A percentile compares a stretch with the other conserved stretches of the same genome.
Evolutionary conservation across 2,797 vertebrate species (phyloP).

Genomic region (Periophthalmus magnuspinnatus): DNA sequence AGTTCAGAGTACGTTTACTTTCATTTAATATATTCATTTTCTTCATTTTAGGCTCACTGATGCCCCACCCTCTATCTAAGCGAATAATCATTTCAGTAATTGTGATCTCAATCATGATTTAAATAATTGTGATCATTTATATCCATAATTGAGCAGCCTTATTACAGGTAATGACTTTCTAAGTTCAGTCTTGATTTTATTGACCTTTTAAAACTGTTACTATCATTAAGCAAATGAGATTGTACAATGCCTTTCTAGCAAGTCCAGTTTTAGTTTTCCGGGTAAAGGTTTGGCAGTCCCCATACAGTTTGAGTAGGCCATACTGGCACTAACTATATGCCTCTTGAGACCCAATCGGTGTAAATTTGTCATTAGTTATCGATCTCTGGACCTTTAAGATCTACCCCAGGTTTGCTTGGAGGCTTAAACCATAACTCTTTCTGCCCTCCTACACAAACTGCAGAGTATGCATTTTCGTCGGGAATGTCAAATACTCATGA

Average conservation of each 20-base stretch:
- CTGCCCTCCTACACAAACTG: neutral
- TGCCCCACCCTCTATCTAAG: no score
- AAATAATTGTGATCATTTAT: no score
- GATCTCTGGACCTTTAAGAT: slow-evolving; percentile 1
- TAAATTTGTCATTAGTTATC: neutral
- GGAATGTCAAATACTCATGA: neutral
- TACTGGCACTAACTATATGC: neutral
- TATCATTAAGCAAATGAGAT: neutral
- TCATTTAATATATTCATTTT: no score
- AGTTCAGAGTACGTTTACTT: no score
- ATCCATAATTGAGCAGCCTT: no score
- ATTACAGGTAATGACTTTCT: neutral
- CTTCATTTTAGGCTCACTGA: no score
- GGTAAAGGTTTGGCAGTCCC: neutral
- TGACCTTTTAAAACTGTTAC: neutral
- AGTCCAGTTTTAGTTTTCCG: neutral
- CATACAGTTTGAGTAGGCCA: neutral
- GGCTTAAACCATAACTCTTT: slow-evolving; percentile 10
- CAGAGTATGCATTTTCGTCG: neutral
- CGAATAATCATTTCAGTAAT: no score
- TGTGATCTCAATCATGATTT: no score
- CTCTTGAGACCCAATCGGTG: neutral
- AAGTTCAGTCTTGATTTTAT: neutral
- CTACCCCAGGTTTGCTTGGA: neutral
- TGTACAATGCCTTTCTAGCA: neutral